Evolutionary conservation across 2,113 vertebrate species (phyloP).

Genomic region (Anguilla japonica): DNA sequence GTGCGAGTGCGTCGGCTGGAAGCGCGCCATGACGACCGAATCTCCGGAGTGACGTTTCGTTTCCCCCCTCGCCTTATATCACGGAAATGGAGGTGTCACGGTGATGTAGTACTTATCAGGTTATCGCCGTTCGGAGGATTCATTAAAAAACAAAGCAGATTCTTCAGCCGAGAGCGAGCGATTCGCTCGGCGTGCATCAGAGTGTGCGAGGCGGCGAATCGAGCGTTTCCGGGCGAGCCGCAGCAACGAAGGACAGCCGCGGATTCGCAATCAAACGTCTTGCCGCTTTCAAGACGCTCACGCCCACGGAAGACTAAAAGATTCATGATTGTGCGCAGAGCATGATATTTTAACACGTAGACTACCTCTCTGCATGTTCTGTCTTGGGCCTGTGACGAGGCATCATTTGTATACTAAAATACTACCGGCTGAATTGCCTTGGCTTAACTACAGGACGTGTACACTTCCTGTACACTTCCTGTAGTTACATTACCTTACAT

Average conservation of each 20-base stretch:
- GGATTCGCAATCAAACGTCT: background rate
- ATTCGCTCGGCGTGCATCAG: background rate
- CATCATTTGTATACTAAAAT: background rate
- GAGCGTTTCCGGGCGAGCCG: background rate
- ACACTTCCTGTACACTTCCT: too few species aligned
- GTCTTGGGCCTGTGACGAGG: background rate
- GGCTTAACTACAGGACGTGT: too few species aligned
- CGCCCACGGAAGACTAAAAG: background rate
- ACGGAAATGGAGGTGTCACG: slow-evolving; percentile 8
- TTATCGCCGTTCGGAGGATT: background rate
- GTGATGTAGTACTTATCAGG: slow-evolving; percentile 2
- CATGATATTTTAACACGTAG: background rate
- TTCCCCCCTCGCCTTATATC: slow-evolving; percentile 1
- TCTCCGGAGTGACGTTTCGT: slow-evolving; percentile 7
- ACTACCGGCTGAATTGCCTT: too few species aligned
- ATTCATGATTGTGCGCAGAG: too few species aligned
- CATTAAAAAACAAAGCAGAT: slow-evolving; percentile 19
- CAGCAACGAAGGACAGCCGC: background rate
- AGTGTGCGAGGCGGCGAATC: background rate
- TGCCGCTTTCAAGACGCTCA: background rate
- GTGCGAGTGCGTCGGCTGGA: background rate
- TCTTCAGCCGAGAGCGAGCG: background rate
- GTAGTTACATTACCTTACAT: too few species aligned
- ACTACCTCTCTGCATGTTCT: background rate
- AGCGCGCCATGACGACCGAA: background rate